Conservation (phyloP, 2,113 vertebrate species). For the Pelusios castaneus region DNA sequence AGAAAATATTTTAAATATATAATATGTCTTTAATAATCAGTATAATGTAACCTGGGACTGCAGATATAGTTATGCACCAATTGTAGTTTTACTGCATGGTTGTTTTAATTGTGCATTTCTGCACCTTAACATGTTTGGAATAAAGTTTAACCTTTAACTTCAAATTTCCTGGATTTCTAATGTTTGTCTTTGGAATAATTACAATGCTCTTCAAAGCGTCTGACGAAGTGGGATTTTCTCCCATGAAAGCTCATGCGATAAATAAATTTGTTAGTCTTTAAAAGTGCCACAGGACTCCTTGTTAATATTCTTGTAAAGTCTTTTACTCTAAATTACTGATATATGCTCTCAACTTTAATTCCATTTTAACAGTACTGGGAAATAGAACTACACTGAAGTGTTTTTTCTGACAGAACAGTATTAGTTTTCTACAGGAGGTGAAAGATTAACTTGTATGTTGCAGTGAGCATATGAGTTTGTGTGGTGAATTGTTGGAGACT, state of each 20-base stretch:
- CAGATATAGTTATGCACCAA: neutral
- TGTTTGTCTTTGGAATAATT: neutral
- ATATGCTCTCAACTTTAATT: neutral
- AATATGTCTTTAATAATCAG: neutral
- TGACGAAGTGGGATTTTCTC: no score
- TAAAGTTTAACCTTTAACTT: neutral
- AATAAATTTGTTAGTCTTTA: no score
- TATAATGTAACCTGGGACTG: neutral
- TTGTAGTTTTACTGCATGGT: neutral
- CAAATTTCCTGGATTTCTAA: neutral
- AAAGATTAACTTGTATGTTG: neutral
- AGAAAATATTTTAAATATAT: fast-evolving
- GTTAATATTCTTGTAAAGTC: neutral
- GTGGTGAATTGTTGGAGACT: neutral
- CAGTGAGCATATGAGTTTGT: neutral
- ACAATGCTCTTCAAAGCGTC: no score
- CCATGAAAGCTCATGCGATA: no score
- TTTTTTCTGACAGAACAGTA: neutral
- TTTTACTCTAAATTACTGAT: neutral
- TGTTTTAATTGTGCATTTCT: neutral
- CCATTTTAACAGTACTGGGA: neutral
- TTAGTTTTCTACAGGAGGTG: neutral
- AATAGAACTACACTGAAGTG: neutral
- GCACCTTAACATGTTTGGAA: neutral
- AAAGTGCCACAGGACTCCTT: no score